These are phyloP conservation scores for Syngnathus typhle DNA, from an alignment of 2,113 vertebrate species.

Conservation along the genomic window DNA sequence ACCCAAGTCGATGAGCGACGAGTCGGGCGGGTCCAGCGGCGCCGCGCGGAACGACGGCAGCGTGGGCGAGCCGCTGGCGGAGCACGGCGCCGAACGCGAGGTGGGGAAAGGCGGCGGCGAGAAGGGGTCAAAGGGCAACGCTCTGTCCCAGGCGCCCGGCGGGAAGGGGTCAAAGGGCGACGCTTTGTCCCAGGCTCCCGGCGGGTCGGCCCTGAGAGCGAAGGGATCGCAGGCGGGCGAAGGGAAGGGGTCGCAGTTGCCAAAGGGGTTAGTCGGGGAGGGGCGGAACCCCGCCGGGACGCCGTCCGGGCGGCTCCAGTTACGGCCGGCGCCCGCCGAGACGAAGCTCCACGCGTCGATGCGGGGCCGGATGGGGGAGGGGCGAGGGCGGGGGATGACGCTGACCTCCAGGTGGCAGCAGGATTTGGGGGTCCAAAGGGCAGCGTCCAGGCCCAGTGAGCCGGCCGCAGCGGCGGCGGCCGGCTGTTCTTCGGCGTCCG, in stretches of 20 bases:
- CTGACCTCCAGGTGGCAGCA: constrained; percentile 68
- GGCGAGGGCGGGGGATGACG: constrained; percentile 79
- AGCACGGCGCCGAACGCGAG: constrained; percentile 72
- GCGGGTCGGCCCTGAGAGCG: constrained; percentile 60
- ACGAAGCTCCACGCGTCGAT: constrained; percentile 89
- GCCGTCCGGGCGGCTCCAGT: constrained; percentile 44
- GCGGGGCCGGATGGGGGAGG: constrained; percentile 78
- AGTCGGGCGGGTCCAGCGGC: constrained; percentile 63
- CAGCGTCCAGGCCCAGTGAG: constrained; percentile 67
- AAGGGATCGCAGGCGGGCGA: constrained; percentile 73
- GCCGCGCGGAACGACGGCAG: constrained; percentile 60
- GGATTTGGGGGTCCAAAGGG: constrained; percentile 74
- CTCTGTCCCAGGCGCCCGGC: constrained; percentile 16
- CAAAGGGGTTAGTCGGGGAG: constrained; percentile 78
- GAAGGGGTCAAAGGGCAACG: constrained; percentile 69
- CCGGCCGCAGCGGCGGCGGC: constrained; percentile 21
- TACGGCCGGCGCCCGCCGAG: constrained; percentile 57
- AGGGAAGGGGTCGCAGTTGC: constrained; percentile 75
- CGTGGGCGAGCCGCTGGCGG: constrained; percentile 71
- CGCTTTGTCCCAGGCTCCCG: constrained; percentile 21
- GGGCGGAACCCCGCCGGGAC: constrained; percentile 63
- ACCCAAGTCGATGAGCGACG: constrained; percentile 65
- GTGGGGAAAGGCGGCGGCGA: constrained; percentile 60
- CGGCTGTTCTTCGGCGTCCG: constrained; percentile 58
- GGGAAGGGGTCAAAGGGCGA: constrained; percentile 70